Conservation (phyloP, 2,797 vertebrate species). For the Gallinago stenura region DNA sequence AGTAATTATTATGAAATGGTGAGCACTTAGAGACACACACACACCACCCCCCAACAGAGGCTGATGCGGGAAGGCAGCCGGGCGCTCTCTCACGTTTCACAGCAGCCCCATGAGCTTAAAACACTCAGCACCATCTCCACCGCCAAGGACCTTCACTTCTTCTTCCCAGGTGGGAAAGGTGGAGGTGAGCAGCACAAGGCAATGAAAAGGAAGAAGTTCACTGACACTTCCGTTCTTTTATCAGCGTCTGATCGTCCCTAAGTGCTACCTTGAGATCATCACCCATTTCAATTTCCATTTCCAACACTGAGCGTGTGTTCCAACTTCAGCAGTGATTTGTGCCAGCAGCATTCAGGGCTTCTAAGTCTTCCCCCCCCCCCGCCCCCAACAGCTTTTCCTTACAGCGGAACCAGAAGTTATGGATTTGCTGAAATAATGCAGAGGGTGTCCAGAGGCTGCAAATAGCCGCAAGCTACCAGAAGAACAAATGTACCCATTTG, state of each 20-base stretch:
- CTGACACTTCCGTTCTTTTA: not conserved
- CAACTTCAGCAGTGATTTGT: not conserved
- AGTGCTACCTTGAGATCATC: not conserved
- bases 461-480: slow-evolving; percentile 1
- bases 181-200: not conserved
- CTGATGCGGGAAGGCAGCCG: not conserved
- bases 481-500: slow-evolving; percentile 48
- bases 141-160: not conserved
- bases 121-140: not conserved
- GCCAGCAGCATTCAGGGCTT: not conserved
- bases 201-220: not conserved
- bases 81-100: slow-evolving; percentile 2
- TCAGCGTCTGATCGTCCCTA: not conserved
- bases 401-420: slow-evolving; percentile 1
- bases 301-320: not conserved
- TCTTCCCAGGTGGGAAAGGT: not conserved
- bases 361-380: not conserved
- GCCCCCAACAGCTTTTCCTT: not conserved
- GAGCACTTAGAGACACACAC: slow-evolving; percentile 40
- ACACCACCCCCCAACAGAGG: slow-evolving; percentile 10
- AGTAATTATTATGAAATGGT: slow-evolving; percentile 81
- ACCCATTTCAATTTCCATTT: not conserved
- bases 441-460: slow-evolving; percentile 43
- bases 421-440: slow-evolving; percentile 35
- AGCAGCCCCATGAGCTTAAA: not conserved